Percentiles rank a stretch among this genome's conserved stretches.
Conservation (phyloP, 2,888 invertebrate species). For the Coenonympha glycerion region DNA sequence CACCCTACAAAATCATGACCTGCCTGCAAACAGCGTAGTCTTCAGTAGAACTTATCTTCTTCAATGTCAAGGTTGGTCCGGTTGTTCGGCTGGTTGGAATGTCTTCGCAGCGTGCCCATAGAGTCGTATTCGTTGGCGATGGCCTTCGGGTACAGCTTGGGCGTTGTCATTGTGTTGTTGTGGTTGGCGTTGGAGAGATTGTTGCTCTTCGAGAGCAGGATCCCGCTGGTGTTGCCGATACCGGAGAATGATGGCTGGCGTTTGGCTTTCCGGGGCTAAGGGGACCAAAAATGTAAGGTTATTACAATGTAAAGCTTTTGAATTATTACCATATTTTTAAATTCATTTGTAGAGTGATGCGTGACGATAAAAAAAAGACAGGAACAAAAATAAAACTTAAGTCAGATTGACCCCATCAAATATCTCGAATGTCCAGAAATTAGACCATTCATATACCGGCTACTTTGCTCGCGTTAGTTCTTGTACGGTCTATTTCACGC, state of each 20-base stretch:
- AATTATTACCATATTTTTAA: too few relatives aligned
- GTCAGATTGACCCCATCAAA: too few relatives aligned
- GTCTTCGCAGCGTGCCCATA: constrained; percentile 83
- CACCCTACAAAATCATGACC: not conserved
- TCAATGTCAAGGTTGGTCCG: constrained; percentile 78
- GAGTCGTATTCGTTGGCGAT: constrained; percentile 84
- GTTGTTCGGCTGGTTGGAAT: constrained; percentile 83
- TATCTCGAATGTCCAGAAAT: too few relatives aligned
- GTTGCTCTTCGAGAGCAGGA: constrained; percentile 74
- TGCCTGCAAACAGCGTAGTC: not conserved
- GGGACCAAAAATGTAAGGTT: constrained; percentile 10
- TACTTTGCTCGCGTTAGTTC: too few relatives aligned
- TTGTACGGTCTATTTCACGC: too few relatives aligned
- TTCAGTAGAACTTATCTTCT: constrained; percentile 80
- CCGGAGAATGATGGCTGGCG: constrained; percentile 83
- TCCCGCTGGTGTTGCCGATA: constrained; percentile 66
- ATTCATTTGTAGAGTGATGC: too few relatives aligned
- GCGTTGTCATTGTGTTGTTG: constrained; percentile 75
- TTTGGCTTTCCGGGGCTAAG: constrained; percentile 74
- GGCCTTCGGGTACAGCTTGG: constrained; percentile 81
- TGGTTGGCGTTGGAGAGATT: constrained; percentile 79
- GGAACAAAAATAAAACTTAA: too few relatives aligned
- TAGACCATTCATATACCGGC: too few relatives aligned
- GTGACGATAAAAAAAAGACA: too few relatives aligned
- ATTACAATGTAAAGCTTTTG: not conserved